Evolutionary conservation across 2,888 invertebrate genomes (phyloP).

Genomic region (Boloria euphrosyne): DNA sequence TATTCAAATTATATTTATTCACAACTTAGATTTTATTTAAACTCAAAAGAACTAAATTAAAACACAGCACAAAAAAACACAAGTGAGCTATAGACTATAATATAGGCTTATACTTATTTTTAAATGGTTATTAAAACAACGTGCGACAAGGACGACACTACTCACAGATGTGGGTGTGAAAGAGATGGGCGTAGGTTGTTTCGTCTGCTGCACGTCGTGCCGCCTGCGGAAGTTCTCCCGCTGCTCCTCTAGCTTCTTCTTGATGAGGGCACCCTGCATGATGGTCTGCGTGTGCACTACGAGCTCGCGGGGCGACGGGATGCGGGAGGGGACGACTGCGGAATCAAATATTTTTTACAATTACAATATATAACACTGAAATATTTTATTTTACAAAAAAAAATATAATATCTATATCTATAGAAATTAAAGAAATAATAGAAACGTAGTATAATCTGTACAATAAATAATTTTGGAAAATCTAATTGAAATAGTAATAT

Average conservation of each 20-base stretch:
- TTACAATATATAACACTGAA: neutral
- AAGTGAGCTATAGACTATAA: too few relatives aligned
- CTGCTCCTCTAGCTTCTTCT: slow-evolving; percentile 94
- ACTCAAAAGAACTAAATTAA: too few relatives aligned
- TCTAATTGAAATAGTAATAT: too few relatives aligned
- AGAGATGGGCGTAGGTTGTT: slow-evolving; percentile 85
- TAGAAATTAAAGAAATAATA: too few relatives aligned
- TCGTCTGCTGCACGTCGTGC: slow-evolving; percentile 82
- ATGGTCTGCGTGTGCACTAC: slow-evolving; percentile 93
- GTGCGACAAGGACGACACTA: slow-evolving; percentile 11
- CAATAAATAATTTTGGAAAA: too few relatives aligned
- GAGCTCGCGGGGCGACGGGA: slow-evolving; percentile 92
- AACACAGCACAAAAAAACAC: too few relatives aligned
- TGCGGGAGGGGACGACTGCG: slow-evolving; percentile 85
- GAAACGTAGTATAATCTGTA: too few relatives aligned
- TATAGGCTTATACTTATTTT: too few relatives aligned
- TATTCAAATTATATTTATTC: too few relatives aligned
- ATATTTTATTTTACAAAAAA: too few relatives aligned
- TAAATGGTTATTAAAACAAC: neutral
- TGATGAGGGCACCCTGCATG: slow-evolving; percentile 92
- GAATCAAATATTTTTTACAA: neutral
- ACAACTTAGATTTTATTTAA: too few relatives aligned
- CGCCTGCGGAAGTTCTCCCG: slow-evolving; percentile 91
- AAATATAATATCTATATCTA: too few relatives aligned
- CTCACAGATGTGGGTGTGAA: slow-evolving; percentile 93